These are phyloP conservation scores for Thunnus albacares DNA, from an alignment of 2,797 vertebrate species.

Conservation along the genomic window DNA sequence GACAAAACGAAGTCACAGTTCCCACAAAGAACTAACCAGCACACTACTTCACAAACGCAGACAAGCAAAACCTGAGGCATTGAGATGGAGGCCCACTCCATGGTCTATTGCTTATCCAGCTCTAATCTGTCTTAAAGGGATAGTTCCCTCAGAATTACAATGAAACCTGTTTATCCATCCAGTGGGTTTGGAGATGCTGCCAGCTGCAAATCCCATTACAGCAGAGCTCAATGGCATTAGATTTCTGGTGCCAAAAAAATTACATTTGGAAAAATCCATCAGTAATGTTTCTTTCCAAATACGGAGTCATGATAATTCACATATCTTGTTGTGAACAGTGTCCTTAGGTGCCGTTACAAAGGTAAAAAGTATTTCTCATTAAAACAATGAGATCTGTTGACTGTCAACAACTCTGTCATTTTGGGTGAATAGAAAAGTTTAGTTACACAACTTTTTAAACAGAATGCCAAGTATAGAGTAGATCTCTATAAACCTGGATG, in stretches of 20 bases:
- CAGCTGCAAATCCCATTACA: conserved; percentile 18
- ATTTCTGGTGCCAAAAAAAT: conserved; percentile 12
- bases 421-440: background rate
- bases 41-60: conserved; percentile 1
- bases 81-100: background rate
- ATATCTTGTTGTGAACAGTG: background rate
- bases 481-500: background rate
- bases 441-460: background rate
- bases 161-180: conserved; percentile 1
- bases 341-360: background rate
- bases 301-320: background rate
- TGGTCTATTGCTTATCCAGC: background rate
- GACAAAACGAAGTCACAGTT: conserved; percentile 48
- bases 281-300: conserved; percentile 18
- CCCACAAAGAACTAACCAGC: conserved; percentile 30
- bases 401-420: background rate
- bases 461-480: conserved; percentile 12
- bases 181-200: background rate
- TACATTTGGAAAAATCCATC: conserved; percentile 7
- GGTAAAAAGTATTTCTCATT: background rate
- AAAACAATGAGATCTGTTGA: conserved; percentile 9
- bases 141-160: background rate
- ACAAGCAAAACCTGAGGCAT: background rate
- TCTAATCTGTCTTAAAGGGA: background rate
- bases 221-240: conserved; percentile 4